These are phyloP conservation scores for Eriocheir sinensis DNA, from an alignment of 1,140 invertebrate genomes.

Conservation along the genomic window DNA sequence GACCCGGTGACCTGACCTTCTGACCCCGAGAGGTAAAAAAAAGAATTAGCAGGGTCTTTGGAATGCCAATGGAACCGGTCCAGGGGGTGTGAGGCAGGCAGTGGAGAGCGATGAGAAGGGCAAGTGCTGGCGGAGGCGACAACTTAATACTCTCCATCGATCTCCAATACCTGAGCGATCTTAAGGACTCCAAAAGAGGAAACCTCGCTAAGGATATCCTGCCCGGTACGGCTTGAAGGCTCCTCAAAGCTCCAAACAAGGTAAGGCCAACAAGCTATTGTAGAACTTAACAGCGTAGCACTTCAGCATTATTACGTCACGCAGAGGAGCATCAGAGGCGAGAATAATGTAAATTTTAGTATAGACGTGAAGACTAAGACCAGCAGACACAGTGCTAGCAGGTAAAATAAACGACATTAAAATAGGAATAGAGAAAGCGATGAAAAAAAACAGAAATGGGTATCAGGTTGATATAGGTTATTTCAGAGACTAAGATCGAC, in stretches of 20 bases:
- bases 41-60: neutral
- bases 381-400: neutral
- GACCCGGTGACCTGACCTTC: slow-evolving; percentile 19
- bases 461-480: no score
- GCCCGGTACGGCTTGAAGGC: neutral
- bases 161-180: slow-evolving; percentile 3
- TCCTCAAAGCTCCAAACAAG: neutral
- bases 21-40: neutral
- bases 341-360: neutral
- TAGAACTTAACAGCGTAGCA: neutral
- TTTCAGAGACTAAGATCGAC: no score
- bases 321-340: neutral
- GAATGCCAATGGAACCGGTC: neutral
- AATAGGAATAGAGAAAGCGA: neutral
- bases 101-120: neutral
- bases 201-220: neutral
- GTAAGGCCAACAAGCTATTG: slow-evolving; percentile 14
- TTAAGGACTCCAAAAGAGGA: neutral
- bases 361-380: neutral
- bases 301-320: neutral
- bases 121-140: neutral
- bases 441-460: no score
- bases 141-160: neutral
- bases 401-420: neutral
- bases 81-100: neutral